Percentiles rank a stretch among this genome's conserved stretches.
Evolutionary conservation across 53 echinoderm and acorn worm genomes (phyloP).

Genomic region (Apostichopus leukothele): DNA sequence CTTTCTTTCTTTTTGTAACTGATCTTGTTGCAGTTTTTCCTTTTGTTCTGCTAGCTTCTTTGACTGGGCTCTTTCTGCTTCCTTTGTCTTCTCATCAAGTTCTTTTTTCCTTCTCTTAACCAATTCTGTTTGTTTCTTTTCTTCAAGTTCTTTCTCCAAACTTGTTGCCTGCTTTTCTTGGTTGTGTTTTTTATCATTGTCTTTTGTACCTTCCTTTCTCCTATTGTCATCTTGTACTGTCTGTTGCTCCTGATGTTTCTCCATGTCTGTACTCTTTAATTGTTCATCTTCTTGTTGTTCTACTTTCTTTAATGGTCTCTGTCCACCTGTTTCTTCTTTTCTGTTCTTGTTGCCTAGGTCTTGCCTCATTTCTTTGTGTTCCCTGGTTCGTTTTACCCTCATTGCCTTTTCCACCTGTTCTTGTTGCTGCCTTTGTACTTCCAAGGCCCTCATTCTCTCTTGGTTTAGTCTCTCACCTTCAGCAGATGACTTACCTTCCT

Average conservation of each 20-base stretch:
- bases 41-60: neutral
- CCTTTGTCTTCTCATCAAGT: neutral
- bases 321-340: conserved; percentile 16
- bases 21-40: neutral
- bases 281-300: neutral
- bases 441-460: conserved; percentile 45
- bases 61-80: neutral
- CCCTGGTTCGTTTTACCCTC: conserved; percentile 32
- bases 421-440: conserved; percentile 26
- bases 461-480: conserved; percentile 35
- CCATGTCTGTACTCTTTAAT: neutral
- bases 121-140: conserved; percentile 11
- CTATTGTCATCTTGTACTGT: conserved; percentile 38
- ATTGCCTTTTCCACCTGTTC: conserved; percentile 32
- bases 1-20: neutral
- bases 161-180: conserved; percentile 40
- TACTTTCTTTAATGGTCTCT: conserved; percentile 16
- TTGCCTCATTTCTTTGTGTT: conserved; percentile 24
- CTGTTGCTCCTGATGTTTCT: neutral
- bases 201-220: conserved; percentile 41
- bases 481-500: neutral
- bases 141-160: conserved; percentile 34
- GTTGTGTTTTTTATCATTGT: conserved; percentile 24
- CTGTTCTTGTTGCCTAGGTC: conserved; percentile 21
- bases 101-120: conserved; percentile 2